Evolutionary conservation across 2,113 vertebrate species (phyloP).

Genomic region (Elanus axillaris): DNA sequence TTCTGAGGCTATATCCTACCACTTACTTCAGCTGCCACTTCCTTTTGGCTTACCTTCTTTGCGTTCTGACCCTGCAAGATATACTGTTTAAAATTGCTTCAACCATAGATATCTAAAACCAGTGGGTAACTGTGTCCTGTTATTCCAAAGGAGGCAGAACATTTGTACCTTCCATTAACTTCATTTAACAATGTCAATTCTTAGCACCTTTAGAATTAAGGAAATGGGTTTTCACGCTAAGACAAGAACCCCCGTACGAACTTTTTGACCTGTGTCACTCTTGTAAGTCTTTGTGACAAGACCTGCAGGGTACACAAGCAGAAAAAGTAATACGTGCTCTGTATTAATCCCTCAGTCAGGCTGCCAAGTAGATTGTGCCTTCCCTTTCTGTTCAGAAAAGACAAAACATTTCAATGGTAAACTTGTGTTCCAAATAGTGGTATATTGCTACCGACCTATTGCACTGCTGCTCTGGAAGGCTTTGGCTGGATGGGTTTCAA

Average conservation of each 20-base stretch:
- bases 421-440: neutral
- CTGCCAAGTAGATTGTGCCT: neutral
- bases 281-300: neutral
- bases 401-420: neutral
- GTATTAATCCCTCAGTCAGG: neutral
- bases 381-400: neutral
- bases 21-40: slow-evolving; percentile 43
- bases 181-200: neutral
- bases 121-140: neutral
- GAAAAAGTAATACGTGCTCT: neutral
- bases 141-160: neutral
- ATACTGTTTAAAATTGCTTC: neutral
- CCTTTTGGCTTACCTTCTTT: slow-evolving; percentile 43
- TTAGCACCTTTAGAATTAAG: neutral
- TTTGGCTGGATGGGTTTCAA: neutral
- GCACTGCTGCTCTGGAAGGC: neutral
- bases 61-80: neutral
- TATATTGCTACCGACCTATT: neutral
- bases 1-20: slow-evolving; percentile 56
- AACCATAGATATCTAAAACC: neutral
- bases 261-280: neutral
- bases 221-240: neutral
- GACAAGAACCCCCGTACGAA: neutral
- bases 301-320: neutral
- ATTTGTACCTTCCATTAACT: slow-evolving; percentile 20